Conservation (phyloP, 1,140 invertebrate genomes). For the Solenopsis invicta region DNA sequence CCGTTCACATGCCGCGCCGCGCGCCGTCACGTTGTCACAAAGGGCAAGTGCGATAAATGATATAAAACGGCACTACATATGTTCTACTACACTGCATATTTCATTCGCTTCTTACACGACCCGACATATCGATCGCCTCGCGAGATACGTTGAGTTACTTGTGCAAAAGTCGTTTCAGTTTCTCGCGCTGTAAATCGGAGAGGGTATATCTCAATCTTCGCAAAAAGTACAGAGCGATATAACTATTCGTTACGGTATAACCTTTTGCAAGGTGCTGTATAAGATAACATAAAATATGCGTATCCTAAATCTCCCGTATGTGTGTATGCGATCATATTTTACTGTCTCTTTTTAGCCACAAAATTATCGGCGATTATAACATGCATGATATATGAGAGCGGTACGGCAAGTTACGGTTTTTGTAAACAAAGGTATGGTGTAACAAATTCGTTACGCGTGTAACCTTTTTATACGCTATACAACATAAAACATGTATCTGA, state of each 20-base stretch:
- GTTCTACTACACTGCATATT: conserved; percentile 59
- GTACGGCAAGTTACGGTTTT: neutral
- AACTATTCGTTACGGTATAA: neutral
- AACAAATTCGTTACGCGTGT: neutral
- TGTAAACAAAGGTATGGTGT: neutral
- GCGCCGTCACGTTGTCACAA: conserved; percentile 51
- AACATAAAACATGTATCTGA: too few species aligned
- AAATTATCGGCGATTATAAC: neutral
- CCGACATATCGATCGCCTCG: conserved; percentile 69
- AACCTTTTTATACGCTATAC: too few species aligned
- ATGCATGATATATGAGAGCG: neutral
- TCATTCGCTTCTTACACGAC: conserved; percentile 71
- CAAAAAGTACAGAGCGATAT: conserved; percentile 1
- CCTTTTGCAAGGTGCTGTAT: neutral
- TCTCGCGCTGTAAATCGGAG: conserved; percentile 57
- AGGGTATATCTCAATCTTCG: conserved; percentile 18
- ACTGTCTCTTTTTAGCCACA: neutral
- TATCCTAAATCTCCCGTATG: neutral
- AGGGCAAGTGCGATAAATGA: conserved; percentile 69
- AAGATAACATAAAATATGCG: neutral
- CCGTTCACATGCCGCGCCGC: conserved; percentile 53
- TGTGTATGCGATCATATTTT: neutral
- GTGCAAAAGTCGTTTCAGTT: conserved; percentile 69
- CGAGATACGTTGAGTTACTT: conserved; percentile 70
- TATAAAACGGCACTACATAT: conserved; percentile 71